Base-by-base conservation (phyloP, 2,888 invertebrate species). In the Trachelus iudaicus region DNA sequence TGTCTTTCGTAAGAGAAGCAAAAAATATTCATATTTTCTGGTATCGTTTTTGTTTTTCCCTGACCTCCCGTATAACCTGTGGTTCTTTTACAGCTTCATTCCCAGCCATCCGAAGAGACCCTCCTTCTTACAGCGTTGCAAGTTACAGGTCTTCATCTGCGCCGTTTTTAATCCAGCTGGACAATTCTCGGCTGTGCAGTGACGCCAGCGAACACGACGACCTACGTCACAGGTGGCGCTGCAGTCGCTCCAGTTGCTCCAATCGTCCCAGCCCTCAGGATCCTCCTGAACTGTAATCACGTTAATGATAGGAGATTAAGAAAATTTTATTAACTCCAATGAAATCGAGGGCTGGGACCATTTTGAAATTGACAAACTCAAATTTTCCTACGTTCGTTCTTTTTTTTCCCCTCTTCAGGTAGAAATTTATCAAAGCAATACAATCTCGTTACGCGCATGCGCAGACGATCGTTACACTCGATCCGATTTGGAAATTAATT, bases 131-230 rank as follows among this genome's bases (percentile, higher is more conserved):
- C 88, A 88, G 35, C 83, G 75, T 71, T 83, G 79, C 2, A 81
- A 76, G 34, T 56, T 80, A 71, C 88, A 88, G 15, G 79, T 76
- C 73, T 80, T 88, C 69, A 88, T 83, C 74, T 88, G 88, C 2
- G 87, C 88, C 34, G 76, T 83, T 69, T 88, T 88, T 9, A 88
- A 79, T 37, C 89, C 89, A 74, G 77, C 76, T 15, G 71, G 13
- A 75, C 89, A 88, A 73, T 81, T 75, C 13, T 81, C 69, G 0
- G 77, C 75, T 0, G 73, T 75, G 34, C 88, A 88, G 74, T 88
- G 88, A 73, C 87, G 85, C 88, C 88, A 88, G 73, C 88, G 88
- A 69, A 88, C 85, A 73, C 83, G 83, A 73, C 84, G 85, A 75
- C 88, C 88, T 73, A 68, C 81, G 71, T 86, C 86, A 23, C 88